phyloP scores from a whole-genome alignment of 1,140 invertebrate species.

The Amphibalanus amphitrite region DNA sequence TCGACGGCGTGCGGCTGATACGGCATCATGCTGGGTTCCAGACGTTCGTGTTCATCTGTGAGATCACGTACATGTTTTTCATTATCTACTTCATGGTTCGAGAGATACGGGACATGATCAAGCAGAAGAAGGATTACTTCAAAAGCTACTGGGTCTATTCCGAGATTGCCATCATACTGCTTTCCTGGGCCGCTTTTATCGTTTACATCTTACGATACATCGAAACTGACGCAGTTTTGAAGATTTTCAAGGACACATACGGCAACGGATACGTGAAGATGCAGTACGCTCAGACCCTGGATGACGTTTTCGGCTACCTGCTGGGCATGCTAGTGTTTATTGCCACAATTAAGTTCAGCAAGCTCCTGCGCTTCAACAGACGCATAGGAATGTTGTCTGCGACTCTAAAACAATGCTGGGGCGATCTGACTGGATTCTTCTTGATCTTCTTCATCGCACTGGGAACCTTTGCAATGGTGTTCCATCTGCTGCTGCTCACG shows the following conservation, averaged over 20 bases:
- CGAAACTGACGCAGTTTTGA: slow-evolving; percentile 23
- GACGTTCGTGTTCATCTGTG: slow-evolving; percentile 26
- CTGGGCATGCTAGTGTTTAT: slow-evolving; percentile 32
- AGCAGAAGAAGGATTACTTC: slow-evolving; percentile 24
- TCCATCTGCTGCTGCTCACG: slow-evolving; percentile 31
- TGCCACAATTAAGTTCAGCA: slow-evolving; percentile 32
- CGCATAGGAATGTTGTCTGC: slow-evolving; percentile 24
- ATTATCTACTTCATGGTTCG: slow-evolving; percentile 32
- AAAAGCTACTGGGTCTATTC: slow-evolving; percentile 30
- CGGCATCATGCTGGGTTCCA: slow-evolving; percentile 25
- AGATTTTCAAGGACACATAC: slow-evolving; percentile 28
- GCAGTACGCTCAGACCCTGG: slow-evolving; percentile 30
- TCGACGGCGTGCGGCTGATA: slow-evolving; percentile 24
- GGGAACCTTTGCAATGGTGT: slow-evolving; percentile 27
- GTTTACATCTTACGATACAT: slow-evolving; percentile 18
- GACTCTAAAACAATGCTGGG: slow-evolving; percentile 24
- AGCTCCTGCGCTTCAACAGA: slow-evolving; percentile 35
- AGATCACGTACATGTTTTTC: slow-evolving; percentile 28
- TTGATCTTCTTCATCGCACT: slow-evolving; percentile 25
- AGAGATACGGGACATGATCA: slow-evolving; percentile 23
- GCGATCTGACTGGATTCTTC: slow-evolving; percentile 25
- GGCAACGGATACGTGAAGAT: slow-evolving; percentile 36
- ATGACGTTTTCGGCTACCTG: slow-evolving; percentile 30
- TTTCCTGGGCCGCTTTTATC: slow-evolving; percentile 9
- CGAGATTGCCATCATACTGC: slow-evolving; percentile 20